Conservation (phyloP, 30 jellyfish, hydroid and myxozoan genomes). For the Clytia hemisphaerica region DNA sequence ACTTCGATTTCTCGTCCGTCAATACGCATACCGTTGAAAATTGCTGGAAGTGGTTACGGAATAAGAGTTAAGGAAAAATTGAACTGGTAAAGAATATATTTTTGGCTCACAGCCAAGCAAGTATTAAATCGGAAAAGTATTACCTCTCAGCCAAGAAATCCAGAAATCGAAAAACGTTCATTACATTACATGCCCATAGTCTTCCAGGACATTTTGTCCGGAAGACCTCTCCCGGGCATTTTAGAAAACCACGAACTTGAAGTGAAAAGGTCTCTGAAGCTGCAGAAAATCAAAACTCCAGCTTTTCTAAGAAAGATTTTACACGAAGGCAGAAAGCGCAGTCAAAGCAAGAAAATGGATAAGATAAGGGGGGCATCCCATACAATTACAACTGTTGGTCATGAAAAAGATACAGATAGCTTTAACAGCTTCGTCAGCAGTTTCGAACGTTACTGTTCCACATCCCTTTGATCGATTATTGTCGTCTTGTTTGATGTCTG, state of each 20-base stretch:
- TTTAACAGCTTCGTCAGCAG: conserved; percentile 64
- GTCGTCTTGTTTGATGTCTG: conserved; percentile 72
- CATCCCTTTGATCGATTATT: conserved; percentile 87
- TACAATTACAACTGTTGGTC: not conserved
- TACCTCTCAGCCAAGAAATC: too few relatives aligned
- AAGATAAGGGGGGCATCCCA: not conserved
- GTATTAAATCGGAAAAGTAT: too few relatives aligned
- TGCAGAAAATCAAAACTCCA: not conserved
- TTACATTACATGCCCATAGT: too few relatives aligned
- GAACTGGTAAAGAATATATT: too few relatives aligned
- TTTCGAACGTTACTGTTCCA: conserved; percentile 72
- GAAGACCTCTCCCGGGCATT: too few relatives aligned
- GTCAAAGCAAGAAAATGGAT: not conserved
- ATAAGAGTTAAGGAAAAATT: too few relatives aligned
- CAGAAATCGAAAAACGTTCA: too few relatives aligned
- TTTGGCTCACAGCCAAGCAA: too few relatives aligned
- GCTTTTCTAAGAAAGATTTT: too few relatives aligned
- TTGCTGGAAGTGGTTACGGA: conserved; percentile 25
- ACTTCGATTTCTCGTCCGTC: conserved; percentile 94
- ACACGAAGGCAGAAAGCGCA: not conserved
- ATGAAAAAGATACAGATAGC: conserved; percentile 83
- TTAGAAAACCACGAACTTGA: not conserved
- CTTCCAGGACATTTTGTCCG: too few relatives aligned
- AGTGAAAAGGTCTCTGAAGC: not conserved
- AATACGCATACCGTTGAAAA: conserved; percentile 66